Conservation (phyloP, 2,113 vertebrate genomes). For the rabbit (Oryctolagus cuniculus) region mOryCun1.1 NC_091445.1:27494501-27495000, state of each 20-base stretch:
- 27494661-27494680: neutral
- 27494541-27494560: too few species aligned
- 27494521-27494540: too few species aligned
- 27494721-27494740: neutral
- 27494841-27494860: constrained; percentile 50
- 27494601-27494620: neutral
- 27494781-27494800: constrained; percentile 9
- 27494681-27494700: neutral
- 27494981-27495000: neutral
- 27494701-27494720: constrained; percentile 12
- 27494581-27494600: neutral
- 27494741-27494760: constrained; percentile 38
- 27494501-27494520: too few species aligned
- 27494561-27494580: too few species aligned
- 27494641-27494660: neutral
- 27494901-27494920: neutral
- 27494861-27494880: constrained; percentile 17
- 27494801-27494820: constrained; percentile 32
- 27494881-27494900: neutral
- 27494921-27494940: neutral
- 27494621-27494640: neutral
- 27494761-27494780: neutral
- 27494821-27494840: constrained; percentile 34
- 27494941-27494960: neutral
- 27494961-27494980: neutral